A percentile compares a stretch with the other conserved stretches of the same genome.
Conservation (phyloP, 2,113 vertebrate species). For the Thamnaconus septentrionalis region DNA sequence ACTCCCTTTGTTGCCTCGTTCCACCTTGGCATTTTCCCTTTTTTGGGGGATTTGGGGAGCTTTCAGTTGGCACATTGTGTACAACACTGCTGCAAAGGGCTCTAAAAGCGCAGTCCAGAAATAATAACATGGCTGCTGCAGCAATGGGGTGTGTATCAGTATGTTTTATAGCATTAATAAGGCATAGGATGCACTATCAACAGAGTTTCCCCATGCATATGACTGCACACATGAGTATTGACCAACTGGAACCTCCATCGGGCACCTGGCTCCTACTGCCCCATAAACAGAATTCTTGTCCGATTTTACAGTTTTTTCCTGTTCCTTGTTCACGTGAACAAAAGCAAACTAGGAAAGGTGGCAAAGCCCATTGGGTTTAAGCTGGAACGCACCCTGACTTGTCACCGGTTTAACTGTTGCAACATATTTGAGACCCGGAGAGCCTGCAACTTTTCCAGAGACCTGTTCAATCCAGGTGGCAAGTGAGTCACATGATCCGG, state of each 20-base stretch:
- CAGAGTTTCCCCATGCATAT: slow-evolving; percentile 47
- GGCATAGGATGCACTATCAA: slow-evolving; percentile 49
- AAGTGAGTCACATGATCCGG: not conserved
- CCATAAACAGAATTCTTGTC: slow-evolving; percentile 69
- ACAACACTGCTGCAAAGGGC: slow-evolving; percentile 41
- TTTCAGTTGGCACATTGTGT: slow-evolving; percentile 58
- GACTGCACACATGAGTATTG: too few relatives aligned
- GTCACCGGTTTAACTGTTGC: slow-evolving; percentile 10
- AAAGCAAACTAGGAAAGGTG: slow-evolving; percentile 28
- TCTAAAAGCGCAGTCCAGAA: slow-evolving; percentile 41
- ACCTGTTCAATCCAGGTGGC: slow-evolving; percentile 17
- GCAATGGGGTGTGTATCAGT: slow-evolving; percentile 17
- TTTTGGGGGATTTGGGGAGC: slow-evolving; percentile 43
- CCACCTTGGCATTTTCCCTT: slow-evolving; percentile 44
- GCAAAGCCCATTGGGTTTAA: slow-evolving; percentile 6
- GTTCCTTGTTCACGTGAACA: slow-evolving; percentile 41
- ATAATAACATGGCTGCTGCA: slow-evolving; percentile 46
- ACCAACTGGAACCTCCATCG: slow-evolving; percentile 11
- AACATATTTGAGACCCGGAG: not conserved
- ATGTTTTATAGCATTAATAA: slow-evolving; percentile 8
- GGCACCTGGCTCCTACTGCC: slow-evolving; percentile 59
- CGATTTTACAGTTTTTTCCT: slow-evolving; percentile 66
- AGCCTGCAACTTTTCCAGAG: slow-evolving; percentile 12
- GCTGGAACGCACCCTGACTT: slow-evolving; percentile 26
- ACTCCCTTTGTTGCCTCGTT: slow-evolving; percentile 23